Base-by-base conservation (phyloP, 2,113 vertebrate genomes). In the Tapirus terrestris region DNA sequence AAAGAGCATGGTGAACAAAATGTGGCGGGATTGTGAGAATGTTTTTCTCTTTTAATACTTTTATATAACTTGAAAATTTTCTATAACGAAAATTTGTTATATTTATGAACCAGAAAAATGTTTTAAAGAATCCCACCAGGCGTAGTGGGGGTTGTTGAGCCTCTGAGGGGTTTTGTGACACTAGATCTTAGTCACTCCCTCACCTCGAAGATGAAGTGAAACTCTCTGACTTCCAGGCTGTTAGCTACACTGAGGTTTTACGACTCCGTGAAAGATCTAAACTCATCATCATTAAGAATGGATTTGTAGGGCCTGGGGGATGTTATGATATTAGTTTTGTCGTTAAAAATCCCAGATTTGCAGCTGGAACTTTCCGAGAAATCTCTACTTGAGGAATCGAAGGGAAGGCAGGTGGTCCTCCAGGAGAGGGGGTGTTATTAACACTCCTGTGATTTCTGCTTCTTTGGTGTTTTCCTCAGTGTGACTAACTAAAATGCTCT, bases 401-500 rank as follows among this genome's bases (percentile, higher is more conserved):
- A 67, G 29, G 9, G 56, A 91, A 89, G 65, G 53, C 31, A 58
- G 68, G n/a, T 39, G 48, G 11, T 63, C 14, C 21, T 36, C 14
- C 6, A n/a, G n/a, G 39, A 23, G 17, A 33, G 48, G 63, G 18
- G 10, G 21, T 0, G 0, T 33, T 7, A 13, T 33, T 39, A 23
- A 76, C 29, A 33, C 20, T 33, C 61, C 63, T 8, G 2, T 9
- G 43, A 11, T 17, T 90, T 96, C 94, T 76, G 36, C 2, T 45
- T 65, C 27, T 91, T 81, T 1, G 13, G 56, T 87, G 45, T 60
- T 98, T 98, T 97, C 27, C 65, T 91, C 60, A 39, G 94, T 51
- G 97, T 98, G 93, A 98, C 95, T 98, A 97, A 98, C 31, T 84
- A 60, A 98, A 87, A 5, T 27, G 97, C 90, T 98, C 97, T 98